Base-by-base conservation (phyloP, 2,797 vertebrate genomes). In the Glossophaga mutica region DNA sequence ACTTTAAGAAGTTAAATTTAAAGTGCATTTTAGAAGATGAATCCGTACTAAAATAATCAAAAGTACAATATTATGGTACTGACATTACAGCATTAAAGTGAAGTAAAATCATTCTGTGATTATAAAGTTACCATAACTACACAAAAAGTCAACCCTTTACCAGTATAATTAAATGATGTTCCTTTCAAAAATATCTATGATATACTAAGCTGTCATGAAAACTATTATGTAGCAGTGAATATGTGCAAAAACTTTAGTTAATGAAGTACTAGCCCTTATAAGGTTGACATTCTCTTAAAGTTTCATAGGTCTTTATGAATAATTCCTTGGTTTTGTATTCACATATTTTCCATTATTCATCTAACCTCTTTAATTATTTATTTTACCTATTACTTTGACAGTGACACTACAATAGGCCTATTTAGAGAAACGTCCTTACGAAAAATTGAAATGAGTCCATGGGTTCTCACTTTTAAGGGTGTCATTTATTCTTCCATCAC, bases 1-100 rank as follows among this genome's bases (percentile, higher is more conserved):
- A 46, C 71, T 76, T 73, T 46, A 92, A 93, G 68, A 39, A 93
- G 39, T 90, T 86, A 46, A 91, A 73, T 90, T 44, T 81, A 79
- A 87, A 82, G 59, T 55, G 7, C 59, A 71, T 50, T 85, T 6
- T 18, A 87, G 50, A 92, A 90, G 32, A 92, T 91, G 93, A 84
- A 94, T 84, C 70, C 76, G 46, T 68, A 46, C 14, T 29, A 10
- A 24, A 57, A 48, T 19, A 68, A 79, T 74, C 19, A 84, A 92
- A 62, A 81, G 24, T 39, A 79, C 48, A 70, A 55, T 48, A 95
- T 44, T 48, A 78, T 52, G 32, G 5, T 59, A 84, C 22, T 76
- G 24, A 77, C 55, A 48, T 22, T 14, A 46, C 67, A 65, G 21
- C 21, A 48, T 48, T 79, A 87, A 65, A 92, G 48, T 34, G 81